Conservation (phyloP, 1,140 invertebrate genomes). For the Lasioglossum albipes region DNA sequence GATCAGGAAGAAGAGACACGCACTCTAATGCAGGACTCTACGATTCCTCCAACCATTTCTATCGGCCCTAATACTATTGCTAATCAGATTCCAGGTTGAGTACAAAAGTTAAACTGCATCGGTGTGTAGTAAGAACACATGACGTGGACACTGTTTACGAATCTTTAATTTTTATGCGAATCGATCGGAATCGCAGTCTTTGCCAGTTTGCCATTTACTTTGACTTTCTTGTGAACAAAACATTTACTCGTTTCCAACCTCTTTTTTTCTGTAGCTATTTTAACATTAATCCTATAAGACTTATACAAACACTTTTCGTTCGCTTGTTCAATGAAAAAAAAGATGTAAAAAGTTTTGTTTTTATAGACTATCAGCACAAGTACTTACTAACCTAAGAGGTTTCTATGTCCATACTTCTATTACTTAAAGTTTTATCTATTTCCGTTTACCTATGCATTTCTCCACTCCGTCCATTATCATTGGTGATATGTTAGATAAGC, state of each 20-base stretch:
- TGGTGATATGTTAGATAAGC: conserved; percentile 51
- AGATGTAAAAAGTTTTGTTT: conserved; percentile 36
- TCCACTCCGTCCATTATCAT: conserved; percentile 61
- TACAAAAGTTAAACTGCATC: conserved; percentile 36
- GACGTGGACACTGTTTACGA: conserved; percentile 27
- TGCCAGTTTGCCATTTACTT: conserved; percentile 8
- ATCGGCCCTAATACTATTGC: conserved; percentile 65
- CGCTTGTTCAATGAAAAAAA: conserved; percentile 10
- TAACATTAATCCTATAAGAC: conserved; percentile 23
- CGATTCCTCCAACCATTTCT: conserved; percentile 59
- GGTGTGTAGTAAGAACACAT: conserved; percentile 11
- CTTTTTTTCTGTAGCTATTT: neutral
- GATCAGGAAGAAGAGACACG: conserved; percentile 78
- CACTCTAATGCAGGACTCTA: conserved; percentile 76
- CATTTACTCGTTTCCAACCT: neutral
- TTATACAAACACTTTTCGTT: conserved; percentile 10
- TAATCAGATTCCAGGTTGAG: conserved; percentile 76
- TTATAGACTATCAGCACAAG: conserved; percentile 29
- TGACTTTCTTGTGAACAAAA: conserved; percentile 18
- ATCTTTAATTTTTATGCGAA: conserved; percentile 31
- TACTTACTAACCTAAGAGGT: conserved; percentile 36
- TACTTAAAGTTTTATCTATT: conserved; percentile 14
- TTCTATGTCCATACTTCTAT: conserved; percentile 39
- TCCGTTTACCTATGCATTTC: conserved; percentile 45
- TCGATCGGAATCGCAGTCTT: conserved; percentile 12